Base-by-base conservation (phyloP, 1,140 invertebrate genomes). In the Galendromus occidentalis region DNA sequence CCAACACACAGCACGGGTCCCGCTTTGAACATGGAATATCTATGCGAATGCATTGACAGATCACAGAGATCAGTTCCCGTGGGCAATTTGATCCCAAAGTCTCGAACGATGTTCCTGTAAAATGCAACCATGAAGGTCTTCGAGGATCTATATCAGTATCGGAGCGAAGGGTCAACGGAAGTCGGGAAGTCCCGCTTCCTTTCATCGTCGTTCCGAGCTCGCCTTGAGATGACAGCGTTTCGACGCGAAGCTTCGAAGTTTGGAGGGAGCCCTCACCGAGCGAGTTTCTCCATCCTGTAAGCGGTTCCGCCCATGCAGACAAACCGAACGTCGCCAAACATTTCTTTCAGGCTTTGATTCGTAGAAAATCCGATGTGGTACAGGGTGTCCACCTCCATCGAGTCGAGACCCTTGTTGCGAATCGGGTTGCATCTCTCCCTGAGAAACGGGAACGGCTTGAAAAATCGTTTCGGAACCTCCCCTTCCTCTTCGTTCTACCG, bases 11-110 rank as follows among this genome's bases (percentile, higher is more conserved):
- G 80, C 25, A 94, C 87, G 0, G 88, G 87, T n/a, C 90, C 89
- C 28, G 95, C 88, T 85, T 98, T 98, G 77, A 87, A 98, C 86
- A 98, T 91, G 20, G 87, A 87, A 77, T 95, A 98, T 70, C 93
- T 80, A 75, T 95, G 91, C 12, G 90, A 92, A 73, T 85, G 87
- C 72, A 85, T 85, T 70, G 87, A 91, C 68, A 97, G 91, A 75
- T 97, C 91, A 68, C 84, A 81, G 28, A 93, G 78, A 51, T 84
- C 85, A 2, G 87, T 88, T 42, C 90, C 90, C 44, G 87, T 84
- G 0, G 89, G 89, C 68, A 93, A 77, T 75, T 88, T 88, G 74
- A 91, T 85, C 2, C 86, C 86, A 68, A 93, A 86, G 79, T 93
- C 86, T 68, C 86, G 80, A 66, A 91, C 87, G 68, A 96, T 90